These are phyloP conservation scores for Gnathonemus longibarbis DNA, from an alignment of 2,113 vertebrate species.

Conservation along the genomic window DNA sequence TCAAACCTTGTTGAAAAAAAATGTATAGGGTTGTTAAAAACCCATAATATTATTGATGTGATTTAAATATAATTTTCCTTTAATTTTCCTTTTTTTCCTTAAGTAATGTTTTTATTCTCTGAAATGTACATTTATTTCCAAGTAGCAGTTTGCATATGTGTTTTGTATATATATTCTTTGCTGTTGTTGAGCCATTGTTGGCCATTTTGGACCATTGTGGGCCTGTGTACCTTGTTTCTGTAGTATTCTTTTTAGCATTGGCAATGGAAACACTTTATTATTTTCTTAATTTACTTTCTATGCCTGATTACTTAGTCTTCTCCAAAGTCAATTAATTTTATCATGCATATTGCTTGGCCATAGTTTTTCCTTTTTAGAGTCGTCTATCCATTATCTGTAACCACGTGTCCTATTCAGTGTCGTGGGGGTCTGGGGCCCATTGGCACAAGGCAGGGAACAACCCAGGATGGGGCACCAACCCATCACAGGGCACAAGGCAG, in stretches of 20 bases:
- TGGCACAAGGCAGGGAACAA: too few relatives aligned
- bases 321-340: neutral
- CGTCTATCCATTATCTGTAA: neutral
- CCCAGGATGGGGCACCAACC: too few relatives aligned
- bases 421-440: too few relatives aligned
- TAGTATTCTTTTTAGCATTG: neutral
- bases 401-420: too few relatives aligned
- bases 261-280: neutral
- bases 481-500: too few relatives aligned
- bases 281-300: neutral
- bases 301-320: neutral
- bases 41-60: neutral
- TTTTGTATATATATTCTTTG: neutral
- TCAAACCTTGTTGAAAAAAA: neutral
- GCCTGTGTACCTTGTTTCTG: neutral
- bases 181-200: neutral
- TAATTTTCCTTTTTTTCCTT: neutral
- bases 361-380: neutral
- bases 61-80: neutral
- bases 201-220: neutral
- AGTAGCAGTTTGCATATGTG: neutral
- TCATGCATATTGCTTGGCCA: neutral
- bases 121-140: neutral
- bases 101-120: neutral
- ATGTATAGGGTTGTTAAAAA: neutral